Base-by-base conservation (phyloP, 1,140 invertebrate genomes). In the Dendrolimus kikuchii region DNA sequence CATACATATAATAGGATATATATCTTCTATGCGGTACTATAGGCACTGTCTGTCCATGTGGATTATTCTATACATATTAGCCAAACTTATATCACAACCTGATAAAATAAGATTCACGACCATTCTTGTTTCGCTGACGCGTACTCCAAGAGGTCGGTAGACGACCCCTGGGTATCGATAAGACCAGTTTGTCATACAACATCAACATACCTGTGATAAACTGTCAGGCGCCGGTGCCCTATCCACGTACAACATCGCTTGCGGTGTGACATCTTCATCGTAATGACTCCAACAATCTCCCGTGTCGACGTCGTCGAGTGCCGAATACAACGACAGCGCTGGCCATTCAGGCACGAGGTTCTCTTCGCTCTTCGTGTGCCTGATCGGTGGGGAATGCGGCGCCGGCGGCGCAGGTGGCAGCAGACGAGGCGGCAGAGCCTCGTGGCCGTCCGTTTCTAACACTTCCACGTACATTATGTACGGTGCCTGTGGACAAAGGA, bases 381-480 rank as follows among this genome's bases (percentile, higher is more conserved):
- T 53, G 9, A 88, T 85, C 6, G 84, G 82, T 0, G 83, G 84
- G 0, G 79, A 82, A 62, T 85, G 81, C 0, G 81, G 81, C 0
- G 79, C 73, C n/a, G 79, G 81, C 0, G 87, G 86, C 50, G 85
- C 79, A 10, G 86, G 83, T 0, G 82, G 81, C 38, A 88, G 60
- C 7, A 88, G 73, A 38, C 84, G 77, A 2, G 81, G 77, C 0
- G 86, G 82, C 5, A 87, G 62, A 0, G 84, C 75, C 48, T 86
- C 81, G 45, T 96, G 90, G 73, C 98, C 95, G 37, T 95, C 92
- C 40, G 98, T 96, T 86, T 98, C 95, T 8, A 99, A 87, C 5
- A 98, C 96, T 89, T 99, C 98, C 39, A 99, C 94, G 84, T 99
- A 99, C 67, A 99, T 94, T 73, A 99, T 95, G 80, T 98, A 99